Evolutionary conservation across 2,797 vertebrate species (phyloP).

Genomic region (Myripristis murdjan): DNA sequence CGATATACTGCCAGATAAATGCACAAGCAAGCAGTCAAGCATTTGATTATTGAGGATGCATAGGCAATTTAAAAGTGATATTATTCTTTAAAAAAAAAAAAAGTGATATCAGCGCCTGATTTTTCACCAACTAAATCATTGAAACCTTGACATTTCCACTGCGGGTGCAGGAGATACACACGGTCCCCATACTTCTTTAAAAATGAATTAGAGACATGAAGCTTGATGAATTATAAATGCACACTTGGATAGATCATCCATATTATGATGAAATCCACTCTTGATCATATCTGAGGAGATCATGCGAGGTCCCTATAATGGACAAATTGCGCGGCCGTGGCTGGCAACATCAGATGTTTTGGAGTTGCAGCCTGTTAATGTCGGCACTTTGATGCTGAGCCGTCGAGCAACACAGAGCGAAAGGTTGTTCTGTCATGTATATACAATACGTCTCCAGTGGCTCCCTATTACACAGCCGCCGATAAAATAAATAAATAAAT

Average conservation of each 20-base stretch:
- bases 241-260: constrained; percentile 12
- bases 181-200: constrained; percentile 16
- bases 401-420: background rate
- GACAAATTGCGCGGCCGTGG: background rate
- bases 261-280: constrained; percentile 13
- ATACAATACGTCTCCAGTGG: no score
- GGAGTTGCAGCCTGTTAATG: background rate
- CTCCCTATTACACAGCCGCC: no score
- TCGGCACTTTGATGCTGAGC: constrained; percentile 2
- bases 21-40: background rate
- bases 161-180: background rate
- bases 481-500: no score
- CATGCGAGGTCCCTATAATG: background rate
- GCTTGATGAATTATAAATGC: constrained; percentile 24
- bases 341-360: constrained; percentile 3
- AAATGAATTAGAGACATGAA: constrained; percentile 33
- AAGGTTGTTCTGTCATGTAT: background rate
- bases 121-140: constrained; percentile 19
- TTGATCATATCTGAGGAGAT: constrained; percentile 2
- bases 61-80: background rate
- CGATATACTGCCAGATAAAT: background rate
- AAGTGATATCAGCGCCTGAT: constrained; percentile 5
- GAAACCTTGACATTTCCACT: constrained; percentile 6
- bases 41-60: no score
- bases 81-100: background rate